Evolutionary conservation across 2,888 invertebrate species (phyloP).

Genomic region (Flabesymbios commensalis): DNA sequence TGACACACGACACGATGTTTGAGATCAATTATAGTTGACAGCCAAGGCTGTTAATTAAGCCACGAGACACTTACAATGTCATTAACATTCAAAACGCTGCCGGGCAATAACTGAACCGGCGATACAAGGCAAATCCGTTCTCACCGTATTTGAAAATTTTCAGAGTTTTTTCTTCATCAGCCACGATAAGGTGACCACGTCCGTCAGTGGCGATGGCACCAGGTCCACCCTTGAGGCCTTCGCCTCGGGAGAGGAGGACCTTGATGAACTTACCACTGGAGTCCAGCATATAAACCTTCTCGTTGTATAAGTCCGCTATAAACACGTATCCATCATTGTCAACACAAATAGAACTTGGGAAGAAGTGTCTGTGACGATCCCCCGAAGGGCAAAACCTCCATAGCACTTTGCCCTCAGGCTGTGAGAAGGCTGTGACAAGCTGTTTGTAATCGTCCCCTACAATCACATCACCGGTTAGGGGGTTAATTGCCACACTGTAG

Average conservation of each 20-base stretch:
- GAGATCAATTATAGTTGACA: no score
- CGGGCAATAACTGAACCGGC: not conserved
- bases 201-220: constrained; percentile 29
- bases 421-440: constrained; percentile 16
- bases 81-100: not conserved
- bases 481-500: constrained; percentile 31
- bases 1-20: no score
- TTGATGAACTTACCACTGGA: constrained; percentile 25
- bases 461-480: constrained; percentile 25
- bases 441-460: constrained; percentile 31
- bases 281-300: constrained; percentile 29
- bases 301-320: constrained; percentile 30
- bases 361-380: constrained; percentile 25
- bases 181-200: constrained; percentile 23
- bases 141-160: constrained; percentile 25
- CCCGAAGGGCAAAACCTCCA: constrained; percentile 24
- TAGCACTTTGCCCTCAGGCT: constrained; percentile 10
- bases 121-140: not conserved
- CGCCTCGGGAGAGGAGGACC: constrained; percentile 23
- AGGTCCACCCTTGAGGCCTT: constrained; percentile 24
- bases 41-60: no score
- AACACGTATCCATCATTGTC: constrained; percentile 28
- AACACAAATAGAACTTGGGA: constrained; percentile 28
- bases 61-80: not conserved
- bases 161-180: constrained; percentile 26